A percentile compares a stretch with the other conserved stretches of the same genome.
Evolutionary conservation across 2,888 invertebrate species (phyloP).

Genomic region (Yponomeuta cagnagella): DNA sequence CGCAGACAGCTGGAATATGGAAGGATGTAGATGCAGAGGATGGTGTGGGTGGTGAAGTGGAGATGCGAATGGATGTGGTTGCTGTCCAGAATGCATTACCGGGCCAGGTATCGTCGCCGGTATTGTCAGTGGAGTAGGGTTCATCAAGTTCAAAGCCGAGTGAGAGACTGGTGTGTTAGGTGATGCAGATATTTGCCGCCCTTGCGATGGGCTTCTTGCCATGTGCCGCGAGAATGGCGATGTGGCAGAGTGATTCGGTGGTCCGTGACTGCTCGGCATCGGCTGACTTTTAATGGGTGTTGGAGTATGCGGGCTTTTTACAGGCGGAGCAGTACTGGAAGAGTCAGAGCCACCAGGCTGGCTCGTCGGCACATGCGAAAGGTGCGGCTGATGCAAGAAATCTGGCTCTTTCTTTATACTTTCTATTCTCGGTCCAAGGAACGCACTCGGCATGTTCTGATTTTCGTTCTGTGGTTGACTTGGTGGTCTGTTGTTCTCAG

Average conservation of each 20-base stretch:
- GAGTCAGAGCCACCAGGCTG: constrained; percentile 61
- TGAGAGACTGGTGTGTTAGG: constrained; percentile 72
- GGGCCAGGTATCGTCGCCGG: constrained; percentile 80
- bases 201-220: constrained; percentile 61
- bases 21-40: constrained; percentile 78
- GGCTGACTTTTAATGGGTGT: constrained; percentile 71
- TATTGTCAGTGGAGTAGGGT: constrained; percentile 75
- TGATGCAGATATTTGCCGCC: constrained; percentile 69
- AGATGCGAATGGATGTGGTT: constrained; percentile 80
- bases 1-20: constrained; percentile 76
- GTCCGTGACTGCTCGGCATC: constrained; percentile 51
- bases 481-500: constrained; percentile 66
- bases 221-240: constrained; percentile 70
- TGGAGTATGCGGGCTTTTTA: constrained; percentile 72
- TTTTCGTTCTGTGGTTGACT: constrained; percentile 68
- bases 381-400: constrained; percentile 66
- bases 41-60: constrained; percentile 85
- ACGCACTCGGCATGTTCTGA: constrained; percentile 67
- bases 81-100: constrained; percentile 84
- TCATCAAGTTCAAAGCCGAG: constrained; percentile 79
- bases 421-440: constrained; percentile 80
- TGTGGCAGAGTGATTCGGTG: constrained; percentile 54
- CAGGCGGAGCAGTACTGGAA: constrained; percentile 70
- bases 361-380: constrained; percentile 70
- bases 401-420: constrained; percentile 86